Evolutionary conservation across 2,888 invertebrate species (phyloP), one percentile per base, ranked within the genome.

Genomic region (Drosophila nigricruria): DNA sequence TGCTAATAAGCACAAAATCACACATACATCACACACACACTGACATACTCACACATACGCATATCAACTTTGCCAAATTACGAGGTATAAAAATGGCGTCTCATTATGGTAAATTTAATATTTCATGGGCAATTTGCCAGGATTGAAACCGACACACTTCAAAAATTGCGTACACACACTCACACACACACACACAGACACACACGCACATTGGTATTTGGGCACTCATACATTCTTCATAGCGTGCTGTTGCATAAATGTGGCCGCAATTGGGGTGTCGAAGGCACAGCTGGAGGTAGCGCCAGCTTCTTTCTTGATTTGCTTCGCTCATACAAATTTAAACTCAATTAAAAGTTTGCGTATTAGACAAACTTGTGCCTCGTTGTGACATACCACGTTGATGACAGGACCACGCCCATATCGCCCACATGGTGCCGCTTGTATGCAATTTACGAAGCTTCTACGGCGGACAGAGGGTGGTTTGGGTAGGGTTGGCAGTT

Each of bases 291-390:
- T 10, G 40, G 40, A 12, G 14, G 27, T 16, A 36, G 59, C 59
- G 27, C 27, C 65, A 56, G 53, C 69, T 58, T 45, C 62, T 70
- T 64, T 85, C 77, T 82, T 90, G 66, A 76, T 66, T 77, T 68
- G 74, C 74, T 64, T 14, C 63, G 59, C 77, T 82, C 76, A 85
- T 90, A 82, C 85, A 91, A 91, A 88, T 90, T 91, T 90, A 91
- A 90, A 90, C 91, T 91, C 90, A 90, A 90, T 90, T 90, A 91
- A 91, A 90, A 90, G 88, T 90, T 87, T 76, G 77, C 79, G 88
- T 77, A 83, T 89, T 89, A 90, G 82, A 79, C 83, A 82, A 80
- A 90, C 89, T 90, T 90, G 73, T 73, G 79, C 59, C 69, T 54
- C 64, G 47, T 32, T 69, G 40, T 80, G 77, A 77, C 81, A n/a